Evolutionary conservation across 1,140 invertebrate species (phyloP), one percentile per base, ranked within the genome.

Genomic region (Trachelipus rathkii): DNA sequence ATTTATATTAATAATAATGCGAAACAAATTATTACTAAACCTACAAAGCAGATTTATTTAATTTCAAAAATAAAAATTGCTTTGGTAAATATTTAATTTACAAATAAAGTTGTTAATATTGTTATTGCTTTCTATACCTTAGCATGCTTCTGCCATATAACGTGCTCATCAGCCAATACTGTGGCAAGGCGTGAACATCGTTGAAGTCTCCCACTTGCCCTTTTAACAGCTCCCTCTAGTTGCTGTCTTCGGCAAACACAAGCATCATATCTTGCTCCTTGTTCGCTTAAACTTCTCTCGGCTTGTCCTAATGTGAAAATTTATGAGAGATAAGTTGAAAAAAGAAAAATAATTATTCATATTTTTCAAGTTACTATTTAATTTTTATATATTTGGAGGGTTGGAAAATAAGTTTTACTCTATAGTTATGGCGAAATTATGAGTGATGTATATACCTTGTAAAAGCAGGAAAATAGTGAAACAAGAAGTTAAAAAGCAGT

Each of bases 121-220:
- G 50, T 2, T 60, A 15, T 1, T 1, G 19, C 50, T 60, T 50
- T 50, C 50, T 60, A 2, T 92, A 78, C 91, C 85, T 89, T 87
- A 8, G 93, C 90, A 60, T 88, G 89, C 74, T 91, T 88, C 77
- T 91, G 88, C 94, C 94, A 96, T 67, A 93, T 87, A 7, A 90
- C 87, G 84, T 94, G 90, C 84, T 95, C 94, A 83, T 95, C 92
- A 0, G 91, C 90, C 0, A 96, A 85, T 19, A 94, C 94, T 8
- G 92, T 90, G 2, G 93, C 95, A 0, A 96, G 85, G 80, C 92
- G 89, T 0, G 91, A 92, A 0, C 94, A 93, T 74, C 94, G 87
- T 72, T 90, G 90, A 2, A 96, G 85, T 75, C 94, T 86, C 0
- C 89, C 89, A 44, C 90, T 90, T 0, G 92, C 93, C n/a, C 93